phyloP scores from a whole-genome alignment of 2,797 vertebrate genomes.

The Lindbergichthys nudifrons region DNA sequence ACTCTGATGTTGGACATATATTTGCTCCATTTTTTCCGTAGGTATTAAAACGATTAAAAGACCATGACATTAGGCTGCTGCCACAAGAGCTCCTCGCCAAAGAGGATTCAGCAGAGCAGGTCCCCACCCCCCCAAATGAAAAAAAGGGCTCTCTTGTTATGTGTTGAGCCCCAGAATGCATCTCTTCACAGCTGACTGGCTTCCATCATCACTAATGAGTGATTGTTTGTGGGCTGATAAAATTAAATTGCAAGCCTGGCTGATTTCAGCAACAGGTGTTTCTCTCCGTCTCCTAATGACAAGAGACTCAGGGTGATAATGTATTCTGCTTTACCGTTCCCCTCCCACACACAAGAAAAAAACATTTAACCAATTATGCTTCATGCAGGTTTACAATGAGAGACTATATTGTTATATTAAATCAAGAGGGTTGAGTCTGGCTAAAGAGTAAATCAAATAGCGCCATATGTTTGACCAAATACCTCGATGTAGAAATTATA shows the following conservation, averaged over 20 bases:
- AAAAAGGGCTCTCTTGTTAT: conserved; percentile 79
- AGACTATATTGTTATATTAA: conserved; percentile 17
- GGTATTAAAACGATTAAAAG: conserved; percentile 74
- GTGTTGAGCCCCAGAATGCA: conserved; percentile 85
- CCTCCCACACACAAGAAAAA: conserved; percentile 23
- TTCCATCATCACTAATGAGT: conserved; percentile 93
- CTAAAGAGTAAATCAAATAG: no score
- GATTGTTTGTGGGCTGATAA: conserved; percentile 95
- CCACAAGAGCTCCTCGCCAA: conserved; percentile 71
- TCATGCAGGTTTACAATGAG: conserved; percentile 29
- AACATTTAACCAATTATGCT: conserved; percentile 30
- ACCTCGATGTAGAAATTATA: no score
- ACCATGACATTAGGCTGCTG: conserved; percentile 68
- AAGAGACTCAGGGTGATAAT: conserved; percentile 71
- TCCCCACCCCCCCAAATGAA: conserved; percentile 27
- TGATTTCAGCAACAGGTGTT: conserved; percentile 94
- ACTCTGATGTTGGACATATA: conserved; percentile 58
- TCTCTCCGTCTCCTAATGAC: conserved; percentile 81
- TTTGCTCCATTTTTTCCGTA: conserved; percentile 49
- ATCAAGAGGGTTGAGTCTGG: background rate
- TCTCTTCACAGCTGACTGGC: conserved; percentile 88
- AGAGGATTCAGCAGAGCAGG: conserved; percentile 84
- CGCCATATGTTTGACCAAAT: no score
- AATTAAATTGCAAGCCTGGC: conserved; percentile 96
- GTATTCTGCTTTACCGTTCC: conserved; percentile 58